These are phyloP conservation scores for Lepus oiostolus DNA, from an alignment of 2,797 vertebrate species.

Conservation along the genomic window DNA sequence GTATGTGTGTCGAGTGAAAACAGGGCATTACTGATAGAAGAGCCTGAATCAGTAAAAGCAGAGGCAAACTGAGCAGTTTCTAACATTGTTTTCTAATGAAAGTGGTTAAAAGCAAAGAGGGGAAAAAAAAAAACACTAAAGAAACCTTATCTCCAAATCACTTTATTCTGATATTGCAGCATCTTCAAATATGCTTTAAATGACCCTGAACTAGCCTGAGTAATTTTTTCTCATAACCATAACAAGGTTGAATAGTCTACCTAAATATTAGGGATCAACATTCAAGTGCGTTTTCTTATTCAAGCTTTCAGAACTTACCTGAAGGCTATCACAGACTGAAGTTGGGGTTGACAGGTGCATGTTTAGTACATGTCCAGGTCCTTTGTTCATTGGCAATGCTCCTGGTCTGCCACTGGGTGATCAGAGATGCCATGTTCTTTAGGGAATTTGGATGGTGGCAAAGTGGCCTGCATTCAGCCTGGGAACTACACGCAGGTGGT, in stretches of 20 bases:
- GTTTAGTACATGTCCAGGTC: too few relatives aligned
- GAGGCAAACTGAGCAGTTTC: background rate
- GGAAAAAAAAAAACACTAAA: background rate
- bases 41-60: constrained; percentile 11
- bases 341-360: too few relatives aligned
- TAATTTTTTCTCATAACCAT: background rate
- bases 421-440: too few relatives aligned
- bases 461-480: too few relatives aligned
- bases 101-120: constrained; percentile 12
- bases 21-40: background rate
- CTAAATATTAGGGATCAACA: constrained; percentile 16
- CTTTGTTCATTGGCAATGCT: too few relatives aligned
- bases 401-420: too few relatives aligned
- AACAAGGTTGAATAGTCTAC: constrained; percentile 25
- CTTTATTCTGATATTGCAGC: background rate
- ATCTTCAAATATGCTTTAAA: background rate
- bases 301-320: constrained; percentile 1
- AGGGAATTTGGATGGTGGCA: too few relatives aligned
- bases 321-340: too few relatives aligned
- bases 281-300: constrained; percentile 7
- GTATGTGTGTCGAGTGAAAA: background rate
- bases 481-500: too few relatives aligned
- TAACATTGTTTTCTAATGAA: background rate
- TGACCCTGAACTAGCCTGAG: background rate
- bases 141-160: background rate